Evolutionary conservation across 2,113 vertebrate species (phyloP), one percentile per base, ranked within the genome.

Genomic region (Mustelus asterias): DNA sequence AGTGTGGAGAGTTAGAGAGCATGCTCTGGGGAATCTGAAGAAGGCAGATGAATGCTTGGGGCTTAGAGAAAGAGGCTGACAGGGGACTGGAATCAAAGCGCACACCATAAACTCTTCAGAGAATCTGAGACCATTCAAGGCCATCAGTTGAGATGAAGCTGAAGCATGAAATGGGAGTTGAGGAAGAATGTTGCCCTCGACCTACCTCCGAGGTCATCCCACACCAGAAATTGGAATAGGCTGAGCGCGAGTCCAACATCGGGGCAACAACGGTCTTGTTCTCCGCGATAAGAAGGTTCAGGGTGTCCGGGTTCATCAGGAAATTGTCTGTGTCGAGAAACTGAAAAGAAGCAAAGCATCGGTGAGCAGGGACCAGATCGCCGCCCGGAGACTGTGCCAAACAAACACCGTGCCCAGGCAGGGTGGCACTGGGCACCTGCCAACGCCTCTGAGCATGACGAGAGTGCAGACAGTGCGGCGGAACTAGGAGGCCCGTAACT

Each of bases 221-320:
- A 96, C 98, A 99, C 99, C 99, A 99, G 97, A 99, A 99, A 97
- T 99, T 99, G 96, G 99, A 99, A 96, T 99, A 99, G 0, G 99
- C 99, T 0, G 98, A 98, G 1, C 98, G 98, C 0, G 99, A 99
- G 7, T 99, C 98, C 96, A 99, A 96, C 99, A 99, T 99, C 0
- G 99, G 99, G 0, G 99, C 98, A 2, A 99, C 98, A 37, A 99
- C 97, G 0, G 99, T 99, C 97, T 98, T 99, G 96, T 99, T 99
- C 97, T 99, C 98, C 0, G 97, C 97, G 2, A 99, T 98, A 95
- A 99, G 98, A 93, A 98, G 97, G 97, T 97, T 97, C 95, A 99
- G 96, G 0, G 98, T 98, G 89, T 99, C 96, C 0, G 97, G 98
- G 96, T 99, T 98, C 24, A 97, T 98, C 96, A 99, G 97, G 83